Base-by-base conservation (phyloP, 2,797 vertebrate genomes). In the Sebastes minor region DNA sequence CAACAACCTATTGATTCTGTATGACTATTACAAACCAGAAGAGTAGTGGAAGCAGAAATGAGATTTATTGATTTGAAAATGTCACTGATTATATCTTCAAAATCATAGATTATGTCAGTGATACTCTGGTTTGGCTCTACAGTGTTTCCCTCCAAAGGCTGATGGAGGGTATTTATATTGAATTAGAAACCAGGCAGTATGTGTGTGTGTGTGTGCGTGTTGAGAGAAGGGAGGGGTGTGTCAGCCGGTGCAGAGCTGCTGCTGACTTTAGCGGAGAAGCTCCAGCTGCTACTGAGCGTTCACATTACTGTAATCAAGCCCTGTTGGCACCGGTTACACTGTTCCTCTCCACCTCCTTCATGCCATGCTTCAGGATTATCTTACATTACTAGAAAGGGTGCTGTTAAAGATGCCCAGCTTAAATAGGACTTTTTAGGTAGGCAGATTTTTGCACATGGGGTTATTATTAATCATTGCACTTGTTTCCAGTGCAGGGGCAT, bases 271-370 rank as follows among this genome's bases (percentile, higher is more conserved):
- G 62, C 62, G 23, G 68, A 83, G 86, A 76, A 86, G 83, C 79
- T 86, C 87, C 89, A 94, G 91, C 92, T 91, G 92, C 90, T 91
- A 61, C 85, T 86, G 78, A 87, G 81, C 53, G 53, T 93, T 93
- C 90, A 92, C 85, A 81, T 94, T 91, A 89, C 92, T 89, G 92
- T 93, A 93, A 93, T 90, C 81, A 90, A 92, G 72, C 88, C 86
- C 32, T 57, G 72, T 67, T 92, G 90, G 83, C 92, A 88, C 53
- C 71, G 27, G 81, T 72, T 55, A 56, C 83, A 52, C 84, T 65
- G 81, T 42, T 84, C 74, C 46, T 74, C 79, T 84, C 77, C 68
- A 67, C 73, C 66, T 84, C 73, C 62, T 55, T 65, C 63, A 56
- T 57, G 46, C 57, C 71, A 16, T 66, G 61, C 64, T 72, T 60